Percentiles rank a stretch among this genome's conserved stretches.
Conservation (phyloP, 2,113 vertebrate genomes). For the Grus americana region DNA sequence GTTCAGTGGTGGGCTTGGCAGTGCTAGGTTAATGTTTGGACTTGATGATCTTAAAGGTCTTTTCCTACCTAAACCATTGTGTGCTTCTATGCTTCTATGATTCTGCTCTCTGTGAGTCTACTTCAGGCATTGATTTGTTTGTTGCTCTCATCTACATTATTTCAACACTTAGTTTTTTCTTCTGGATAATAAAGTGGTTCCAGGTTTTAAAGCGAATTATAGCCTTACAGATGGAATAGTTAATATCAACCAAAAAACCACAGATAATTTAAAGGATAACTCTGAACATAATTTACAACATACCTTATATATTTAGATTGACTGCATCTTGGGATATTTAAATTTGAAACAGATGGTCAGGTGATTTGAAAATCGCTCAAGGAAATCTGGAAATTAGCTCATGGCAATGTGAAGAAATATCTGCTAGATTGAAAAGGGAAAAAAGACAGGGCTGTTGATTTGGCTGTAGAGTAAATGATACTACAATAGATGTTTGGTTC, state of each 20-base stretch:
- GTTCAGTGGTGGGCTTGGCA: too few species aligned
- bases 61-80: too few species aligned
- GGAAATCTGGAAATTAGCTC: slow-evolving; percentile 40
- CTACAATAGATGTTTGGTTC: slow-evolving; percentile 8
- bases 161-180: slow-evolving; percentile 2
- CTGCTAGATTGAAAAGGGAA: background rate
- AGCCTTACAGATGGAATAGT: background rate
- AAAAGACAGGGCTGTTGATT: background rate
- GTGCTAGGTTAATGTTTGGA: too few species aligned
- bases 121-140: slow-evolving; percentile 27
- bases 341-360: slow-evolving; percentile 62
- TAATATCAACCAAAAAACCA: background rate
- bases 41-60: too few species aligned
- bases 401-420: background rate
- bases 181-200: slow-evolving; percentile 8
- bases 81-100: too few species aligned
- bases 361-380: slow-evolving; percentile 55
- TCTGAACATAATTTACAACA: background rate
- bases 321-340: background rate
- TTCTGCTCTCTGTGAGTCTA: background rate
- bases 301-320: background rate
- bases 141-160: background rate
- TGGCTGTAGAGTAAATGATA: background rate
- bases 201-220: slow-evolving; percentile 28
- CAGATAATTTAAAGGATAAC: background rate